Evolutionary conservation across 2,113 vertebrate species (phyloP).

Genomic region (Rissa tridactyla): DNA sequence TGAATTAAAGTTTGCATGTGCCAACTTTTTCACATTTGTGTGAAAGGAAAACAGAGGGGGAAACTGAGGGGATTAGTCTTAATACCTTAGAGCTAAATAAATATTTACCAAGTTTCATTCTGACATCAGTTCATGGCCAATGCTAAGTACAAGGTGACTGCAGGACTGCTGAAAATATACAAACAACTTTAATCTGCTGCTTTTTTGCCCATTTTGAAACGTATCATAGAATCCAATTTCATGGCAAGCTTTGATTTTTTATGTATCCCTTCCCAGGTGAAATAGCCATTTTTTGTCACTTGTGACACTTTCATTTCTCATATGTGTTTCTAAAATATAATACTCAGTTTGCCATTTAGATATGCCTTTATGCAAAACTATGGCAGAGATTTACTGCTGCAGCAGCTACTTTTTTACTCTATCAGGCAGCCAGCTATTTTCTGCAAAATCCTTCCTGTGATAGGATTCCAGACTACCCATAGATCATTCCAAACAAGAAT

Average conservation of each 20-base stretch:
- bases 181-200: not conserved
- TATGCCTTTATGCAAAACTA: not conserved
- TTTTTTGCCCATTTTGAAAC: not conserved
- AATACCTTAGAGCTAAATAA: constrained; percentile 51
- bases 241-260: not conserved
- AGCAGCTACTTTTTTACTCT: not conserved
- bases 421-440: not conserved
- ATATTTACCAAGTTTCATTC: constrained; percentile 48
- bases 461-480: not conserved
- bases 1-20: not conserved
- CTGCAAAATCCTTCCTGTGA: not conserved
- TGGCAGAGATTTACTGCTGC: not conserved
- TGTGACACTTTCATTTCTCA: not conserved
- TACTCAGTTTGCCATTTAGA: not conserved
- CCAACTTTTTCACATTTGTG: constrained; percentile 5
- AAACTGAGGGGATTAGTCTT: constrained; percentile 35
- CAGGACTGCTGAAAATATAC: not conserved
- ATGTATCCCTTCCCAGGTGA: not conserved
- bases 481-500: not conserved
- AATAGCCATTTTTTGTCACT: not conserved
- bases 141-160: constrained; percentile 41
- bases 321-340: not conserved
- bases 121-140: not conserved
- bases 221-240: not conserved
- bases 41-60: not conserved